Base-by-base conservation (phyloP, 1,140 invertebrate genomes). In the Lepidostoma basale region DNA sequence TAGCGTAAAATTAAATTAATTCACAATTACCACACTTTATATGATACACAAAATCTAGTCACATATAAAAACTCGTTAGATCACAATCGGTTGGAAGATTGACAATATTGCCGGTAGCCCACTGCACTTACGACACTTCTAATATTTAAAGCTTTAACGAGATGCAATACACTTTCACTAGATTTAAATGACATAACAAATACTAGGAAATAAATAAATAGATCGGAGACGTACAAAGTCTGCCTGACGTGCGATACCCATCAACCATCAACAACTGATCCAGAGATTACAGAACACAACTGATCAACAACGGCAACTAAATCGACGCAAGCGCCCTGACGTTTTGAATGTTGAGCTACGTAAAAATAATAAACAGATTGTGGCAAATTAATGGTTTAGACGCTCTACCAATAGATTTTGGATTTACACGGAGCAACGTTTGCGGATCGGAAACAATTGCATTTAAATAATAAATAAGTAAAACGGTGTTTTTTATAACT, bases 321-420 rank as follows among this genome's bases (percentile, higher is more conserved):
- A 63, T 49, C 26, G 62, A 52, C 62, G 62, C 62, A 49, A 20
- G 62, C 62, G 62, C 62, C 16, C 33, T 63, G 42, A 47, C 62
- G 42, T 33, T 33, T 28, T 28, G 42, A 45, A 45, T 18, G 22
- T 54, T 45, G 42, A 45, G 12, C 12, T 33, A n/a, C 16, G 20
- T n/a, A 45, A 45, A 45, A 16, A 9, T 22, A 16, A 45, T 10
- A 45, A 45, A n/a, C n/a, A n/a, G n/a, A n/a, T n/a, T n/a, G n/a
- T n/a, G n/a, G n/a, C n/a, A n/a, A n/a, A n/a, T n/a, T n/a, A n/a
- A n/a, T n/a, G n/a, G n/a, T n/a, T n/a, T n/a, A n/a, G n/a, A n/a
- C n/a, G n/a, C n/a, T n/a, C n/a, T n/a, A n/a, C n/a, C n/a, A n/a
- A n/a, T n/a, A n/a, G n/a, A n/a, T n/a, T n/a, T n/a, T n/a, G n/a